Conservation (phyloP, 1,140 invertebrate genomes). For the Lepidurus apus region DNA sequence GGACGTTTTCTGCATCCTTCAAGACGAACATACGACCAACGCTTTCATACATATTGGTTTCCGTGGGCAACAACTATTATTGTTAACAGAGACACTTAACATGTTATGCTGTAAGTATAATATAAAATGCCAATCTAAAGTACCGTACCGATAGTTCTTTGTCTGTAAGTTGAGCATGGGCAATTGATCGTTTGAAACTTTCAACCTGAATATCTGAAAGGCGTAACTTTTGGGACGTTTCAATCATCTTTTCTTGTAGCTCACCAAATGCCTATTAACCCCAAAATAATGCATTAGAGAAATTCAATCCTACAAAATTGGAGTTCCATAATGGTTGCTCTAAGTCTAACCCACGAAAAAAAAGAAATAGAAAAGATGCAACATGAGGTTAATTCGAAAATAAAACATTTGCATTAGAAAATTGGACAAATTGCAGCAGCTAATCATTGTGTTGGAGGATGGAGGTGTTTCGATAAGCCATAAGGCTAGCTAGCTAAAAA, state of each 20-base stretch:
- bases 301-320: no score
- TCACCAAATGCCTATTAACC: conserved; percentile 66
- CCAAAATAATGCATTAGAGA: no score
- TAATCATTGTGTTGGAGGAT: no score
- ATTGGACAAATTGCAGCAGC: no score
- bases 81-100: background rate
- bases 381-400: no score
- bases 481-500: no score
- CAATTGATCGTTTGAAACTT: conserved; percentile 58
- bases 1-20: conserved; percentile 59
- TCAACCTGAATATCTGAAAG: conserved; percentile 73
- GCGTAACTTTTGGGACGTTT: conserved; percentile 71
- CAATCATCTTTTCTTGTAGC: conserved; percentile 73
- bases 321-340: no score
- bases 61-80: background rate
- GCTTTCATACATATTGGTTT: conserved; percentile 66
- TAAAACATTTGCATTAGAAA: no score
- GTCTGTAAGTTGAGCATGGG: conserved; percentile 65
- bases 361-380: no score
- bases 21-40: conserved; percentile 79
- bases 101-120: background rate
- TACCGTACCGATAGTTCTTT: conserved; percentile 51
- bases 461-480: no score
- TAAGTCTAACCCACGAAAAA: no score
- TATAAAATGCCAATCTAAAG: conserved; percentile 27